A percentile compares a stretch with the other conserved stretches of the same genome.
phyloP scores from a whole-genome alignment of 2,888 invertebrate species.

The Tanytarsus gracilentus region DNA sequence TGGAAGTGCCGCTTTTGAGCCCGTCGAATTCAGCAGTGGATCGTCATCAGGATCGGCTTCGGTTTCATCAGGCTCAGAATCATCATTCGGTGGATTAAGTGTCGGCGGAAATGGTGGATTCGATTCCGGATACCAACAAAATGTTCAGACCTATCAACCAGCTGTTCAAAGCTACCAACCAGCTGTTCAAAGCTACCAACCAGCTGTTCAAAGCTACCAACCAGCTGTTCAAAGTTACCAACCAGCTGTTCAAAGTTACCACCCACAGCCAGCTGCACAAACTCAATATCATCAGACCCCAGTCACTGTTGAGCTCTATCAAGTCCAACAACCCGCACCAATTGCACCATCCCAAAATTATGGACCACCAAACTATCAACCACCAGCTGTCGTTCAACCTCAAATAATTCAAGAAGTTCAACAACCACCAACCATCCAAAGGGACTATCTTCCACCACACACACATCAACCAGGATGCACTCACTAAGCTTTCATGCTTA shows the following conservation, averaged over 20 bases:
- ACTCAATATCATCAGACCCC: not conserved
- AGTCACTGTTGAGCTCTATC: not conserved
- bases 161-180: too few species aligned
- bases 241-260: not conserved
- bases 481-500: too few species aligned
- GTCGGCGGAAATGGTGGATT: too few species aligned
- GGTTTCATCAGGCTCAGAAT: not conserved
- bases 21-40: too few species aligned
- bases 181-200: too few species aligned
- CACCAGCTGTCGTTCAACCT: not conserved
- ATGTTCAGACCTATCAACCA: too few species aligned
- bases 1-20: too few species aligned
- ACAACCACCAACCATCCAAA: not conserved
- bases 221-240: too few species aligned
- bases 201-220: too few species aligned
- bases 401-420: not conserved
- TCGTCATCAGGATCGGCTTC: not conserved
- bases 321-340: not conserved
- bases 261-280: not conserved
- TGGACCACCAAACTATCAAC: not conserved
- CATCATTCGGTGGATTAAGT: not conserved
- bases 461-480: not conserved
- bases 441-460: not conserved
- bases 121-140: too few species aligned
- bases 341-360: conserved; percentile 1